Evolutionary conservation across 1,140 invertebrate species (phyloP).

Genomic region (Leguminivora glycinivorella): DNA sequence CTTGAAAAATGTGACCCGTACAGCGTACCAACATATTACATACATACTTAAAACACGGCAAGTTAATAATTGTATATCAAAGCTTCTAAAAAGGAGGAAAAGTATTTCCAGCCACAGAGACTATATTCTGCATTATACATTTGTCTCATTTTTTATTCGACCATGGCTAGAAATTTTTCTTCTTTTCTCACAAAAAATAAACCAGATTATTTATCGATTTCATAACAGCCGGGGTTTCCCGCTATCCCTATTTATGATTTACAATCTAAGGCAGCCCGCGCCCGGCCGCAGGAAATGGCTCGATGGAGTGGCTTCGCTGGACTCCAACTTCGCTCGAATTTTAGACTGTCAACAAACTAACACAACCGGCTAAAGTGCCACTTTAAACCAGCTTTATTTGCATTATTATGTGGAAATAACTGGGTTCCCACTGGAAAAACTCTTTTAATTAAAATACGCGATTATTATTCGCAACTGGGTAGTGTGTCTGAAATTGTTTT

Average conservation of each 20-base stretch:
- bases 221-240: not conserved
- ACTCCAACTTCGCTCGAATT: slow-evolving; percentile 14
- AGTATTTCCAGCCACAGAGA: too few relatives aligned
- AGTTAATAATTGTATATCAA: too few relatives aligned
- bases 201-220: slow-evolving; percentile 14
- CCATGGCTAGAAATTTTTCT: too few relatives aligned
- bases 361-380: slow-evolving; percentile 1
- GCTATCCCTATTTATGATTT: slow-evolving; percentile 24
- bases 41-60: too few relatives aligned
- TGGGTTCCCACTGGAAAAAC: slow-evolving; percentile 3
- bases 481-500: slow-evolving; percentile 14
- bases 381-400: slow-evolving; percentile 25
- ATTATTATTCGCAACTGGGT: slow-evolving; percentile 11
- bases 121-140: too few relatives aligned
- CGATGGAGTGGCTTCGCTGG: slow-evolving; percentile 17
- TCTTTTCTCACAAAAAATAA: not conserved
- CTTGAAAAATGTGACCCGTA: too few relatives aligned
- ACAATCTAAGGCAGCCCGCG: not conserved
- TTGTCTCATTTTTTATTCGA: too few relatives aligned
- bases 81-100: too few relatives aligned
- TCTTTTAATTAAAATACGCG: slow-evolving; percentile 22
- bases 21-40: too few relatives aligned
- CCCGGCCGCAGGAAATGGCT: slow-evolving; percentile 20
- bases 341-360: slow-evolving; percentile 29
- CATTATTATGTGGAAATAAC: slow-evolving; percentile 20